Conservation (phyloP, 2,888 invertebrate genomes). For the Pollenia amentaria region DNA sequence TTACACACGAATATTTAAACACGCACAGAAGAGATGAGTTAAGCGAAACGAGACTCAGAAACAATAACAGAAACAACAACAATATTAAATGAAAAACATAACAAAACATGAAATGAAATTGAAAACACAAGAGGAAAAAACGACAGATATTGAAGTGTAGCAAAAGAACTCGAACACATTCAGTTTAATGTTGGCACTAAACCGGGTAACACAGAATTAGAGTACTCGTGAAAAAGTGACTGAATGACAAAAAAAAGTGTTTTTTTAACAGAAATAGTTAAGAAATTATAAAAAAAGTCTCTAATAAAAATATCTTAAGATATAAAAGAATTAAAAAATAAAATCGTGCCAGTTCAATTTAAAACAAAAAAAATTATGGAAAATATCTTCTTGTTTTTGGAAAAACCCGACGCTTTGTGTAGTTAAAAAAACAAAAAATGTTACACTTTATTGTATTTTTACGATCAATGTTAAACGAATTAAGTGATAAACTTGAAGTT, state of each 20-base stretch:
- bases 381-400: background rate
- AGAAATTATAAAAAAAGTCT: background rate
- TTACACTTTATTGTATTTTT: background rate
- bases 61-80: slow-evolving; percentile 73
- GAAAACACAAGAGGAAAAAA: slow-evolving; percentile 66
- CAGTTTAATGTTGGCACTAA: slow-evolving; percentile 85
- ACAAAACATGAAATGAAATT: slow-evolving; percentile 69
- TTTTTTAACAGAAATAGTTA: slow-evolving; percentile 15
- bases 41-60: slow-evolving; percentile 60
- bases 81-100: slow-evolving; percentile 58
- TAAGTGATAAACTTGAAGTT: slow-evolving; percentile 45
- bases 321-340: background rate
- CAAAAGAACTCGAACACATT: slow-evolving; percentile 83
- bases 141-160: slow-evolving; percentile 79
- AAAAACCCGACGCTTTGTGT: slow-evolving; percentile 43
- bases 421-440: slow-evolving; percentile 1
- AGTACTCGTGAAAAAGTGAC: slow-evolving; percentile 57
- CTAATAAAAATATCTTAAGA: background rate
- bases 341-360: background rate
- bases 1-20: slow-evolving; percentile 63
- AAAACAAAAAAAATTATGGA: background rate
- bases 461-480: slow-evolving; percentile 44
- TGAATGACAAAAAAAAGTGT: slow-evolving; percentile 29
- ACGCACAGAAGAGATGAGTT: slow-evolving; percentile 61
- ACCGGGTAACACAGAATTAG: slow-evolving; percentile 84